Evolutionary conservation across 2,113 vertebrate genomes (phyloP), one percentile per base, ranked within the genome.

Genomic region (Anarrhichthys ocellatus): DNA sequence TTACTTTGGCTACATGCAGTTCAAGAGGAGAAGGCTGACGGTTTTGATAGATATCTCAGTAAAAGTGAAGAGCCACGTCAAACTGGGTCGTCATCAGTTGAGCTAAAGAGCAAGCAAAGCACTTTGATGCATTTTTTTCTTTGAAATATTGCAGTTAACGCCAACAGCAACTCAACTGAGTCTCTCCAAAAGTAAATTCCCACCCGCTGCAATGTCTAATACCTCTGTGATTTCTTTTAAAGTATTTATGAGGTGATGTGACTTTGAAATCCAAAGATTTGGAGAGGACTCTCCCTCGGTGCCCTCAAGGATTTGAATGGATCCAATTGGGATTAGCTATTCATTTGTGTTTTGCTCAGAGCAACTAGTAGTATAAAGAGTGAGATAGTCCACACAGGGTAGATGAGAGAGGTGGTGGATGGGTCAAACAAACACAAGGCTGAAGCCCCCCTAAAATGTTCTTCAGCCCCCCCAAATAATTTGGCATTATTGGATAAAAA

Each of bases 31-130:
- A 40, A 72, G 3, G 71, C 70, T 69, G 89, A 83, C 74, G 56
- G 66, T 83, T 90, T 78, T 86, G 85, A 88, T 86, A 58, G 79
- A 80, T 83, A 22, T 71, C 78, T 88, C 58, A 81, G 72, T 82
- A 63, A 69, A 83, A 81, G 48, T 13, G 66, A 48, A 70, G 72
- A 70, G 48, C 61, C 27, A 44, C 36, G 18, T 87, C 80, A 80
- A 81, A 74, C 46, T 58, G 46, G 29, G 72, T 84, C 59, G 64
- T 74, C 63, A 14, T 76, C 48, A 68, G 69, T 82, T 78, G 36
- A 84, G 86, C 34, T 54, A 7, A 78, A 77, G 50, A 77, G 34
- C 59, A 59, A 59, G 44, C 38, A 64, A 78, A 65, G 52, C 36
- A 56, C 64, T 72, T 88, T 76, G 64, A 85, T 86, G 40, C 65